These are phyloP conservation scores for Sarotherodon lohbergeri DNA, from an alignment of 2,113 vertebrate genomes.

Conservation along the genomic window DNA sequence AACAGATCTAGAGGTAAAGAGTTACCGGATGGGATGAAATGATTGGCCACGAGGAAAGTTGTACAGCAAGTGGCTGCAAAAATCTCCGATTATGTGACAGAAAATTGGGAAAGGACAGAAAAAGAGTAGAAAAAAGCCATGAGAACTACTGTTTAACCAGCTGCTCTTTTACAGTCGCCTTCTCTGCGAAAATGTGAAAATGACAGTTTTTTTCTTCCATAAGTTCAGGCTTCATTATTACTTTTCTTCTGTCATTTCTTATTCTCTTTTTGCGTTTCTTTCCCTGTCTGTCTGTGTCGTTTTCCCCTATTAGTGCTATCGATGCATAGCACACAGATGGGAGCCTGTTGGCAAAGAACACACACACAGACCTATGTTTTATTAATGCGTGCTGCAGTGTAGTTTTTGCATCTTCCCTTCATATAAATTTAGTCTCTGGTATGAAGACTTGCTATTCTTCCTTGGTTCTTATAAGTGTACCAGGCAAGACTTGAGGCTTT, in stretches of 20 bases:
- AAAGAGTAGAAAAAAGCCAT: background rate
- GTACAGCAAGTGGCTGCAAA: background rate
- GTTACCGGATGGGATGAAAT: background rate
- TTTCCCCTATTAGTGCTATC: conserved; percentile 11
- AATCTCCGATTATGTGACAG: background rate
- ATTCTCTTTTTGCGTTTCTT: background rate
- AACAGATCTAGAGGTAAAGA: background rate
- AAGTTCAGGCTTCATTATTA: conserved; percentile 7
- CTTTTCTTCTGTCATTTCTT: background rate
- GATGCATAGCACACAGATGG: conserved; percentile 34
- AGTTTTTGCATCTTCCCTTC: conserved; percentile 21
- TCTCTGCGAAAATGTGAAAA: background rate
- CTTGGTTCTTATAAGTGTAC: background rate
- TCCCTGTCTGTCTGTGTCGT: background rate
- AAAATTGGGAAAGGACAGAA: background rate
- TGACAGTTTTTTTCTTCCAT: background rate
- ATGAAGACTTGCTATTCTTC: background rate
- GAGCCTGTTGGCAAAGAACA: conserved; percentile 28
- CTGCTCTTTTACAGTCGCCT: background rate
- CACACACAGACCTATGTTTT: conserved; percentile 30
- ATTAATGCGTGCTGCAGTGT: conserved; percentile 37
- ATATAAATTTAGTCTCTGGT: conserved; percentile 34
- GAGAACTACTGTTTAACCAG: background rate
- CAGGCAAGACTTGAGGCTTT: background rate
- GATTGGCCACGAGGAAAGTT: background rate